phyloP scores from a whole-genome alignment of 2,797 vertebrate genomes.

The Diceros bicornis region DNA sequence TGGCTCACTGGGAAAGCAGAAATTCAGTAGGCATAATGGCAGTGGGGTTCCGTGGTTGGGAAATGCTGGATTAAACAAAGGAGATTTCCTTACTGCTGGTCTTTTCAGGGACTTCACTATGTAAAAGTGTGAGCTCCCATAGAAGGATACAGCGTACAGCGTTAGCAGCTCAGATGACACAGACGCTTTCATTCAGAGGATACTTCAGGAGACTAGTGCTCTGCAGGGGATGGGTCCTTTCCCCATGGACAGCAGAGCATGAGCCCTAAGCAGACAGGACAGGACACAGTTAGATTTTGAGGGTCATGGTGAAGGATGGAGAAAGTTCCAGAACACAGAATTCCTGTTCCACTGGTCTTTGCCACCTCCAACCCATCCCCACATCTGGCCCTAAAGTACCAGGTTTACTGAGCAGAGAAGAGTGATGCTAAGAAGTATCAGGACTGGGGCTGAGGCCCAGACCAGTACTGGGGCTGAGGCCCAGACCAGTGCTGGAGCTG shows the following conservation, averaged over 20 bases:
- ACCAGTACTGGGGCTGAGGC: not conserved
- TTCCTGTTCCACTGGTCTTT: not conserved
- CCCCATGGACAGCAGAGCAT: not conserved
- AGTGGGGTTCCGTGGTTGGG: not conserved
- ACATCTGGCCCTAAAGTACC: not conserved
- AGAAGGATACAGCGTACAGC: not conserved
- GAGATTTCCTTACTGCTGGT: not conserved
- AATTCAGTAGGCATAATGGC: not conserved
- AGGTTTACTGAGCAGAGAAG: not conserved
- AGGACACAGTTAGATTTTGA: not conserved
- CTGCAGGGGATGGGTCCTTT: not conserved
- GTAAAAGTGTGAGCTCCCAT: not conserved
- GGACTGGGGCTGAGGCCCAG: not conserved
- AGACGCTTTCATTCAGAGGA: not conserved
- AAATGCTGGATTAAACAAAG: not conserved
- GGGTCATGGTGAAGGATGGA: not conserved
- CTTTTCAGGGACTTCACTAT: not conserved
- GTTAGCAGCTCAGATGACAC: not conserved
- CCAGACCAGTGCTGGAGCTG: not conserved
- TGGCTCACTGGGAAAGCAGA: not conserved
- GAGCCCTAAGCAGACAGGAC: not conserved
- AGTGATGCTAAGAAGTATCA: not conserved
- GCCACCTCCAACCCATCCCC: not conserved
- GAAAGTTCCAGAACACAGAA: not conserved
- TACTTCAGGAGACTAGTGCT: not conserved